These are phyloP conservation scores for Mobula birostris DNA, from an alignment of 2,113 vertebrate species.

Conservation along the genomic window DNA sequence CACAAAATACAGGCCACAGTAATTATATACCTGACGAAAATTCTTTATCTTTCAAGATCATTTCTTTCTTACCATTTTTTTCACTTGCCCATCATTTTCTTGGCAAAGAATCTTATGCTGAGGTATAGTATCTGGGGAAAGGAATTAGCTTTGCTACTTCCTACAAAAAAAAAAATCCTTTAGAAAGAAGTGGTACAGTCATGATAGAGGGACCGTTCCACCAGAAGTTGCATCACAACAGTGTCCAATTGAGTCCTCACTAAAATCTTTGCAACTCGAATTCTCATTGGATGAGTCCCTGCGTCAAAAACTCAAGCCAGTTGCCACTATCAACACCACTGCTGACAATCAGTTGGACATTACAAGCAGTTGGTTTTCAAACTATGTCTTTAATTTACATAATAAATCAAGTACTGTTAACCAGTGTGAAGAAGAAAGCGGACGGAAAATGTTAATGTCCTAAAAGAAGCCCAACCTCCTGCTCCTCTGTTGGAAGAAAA, in stretches of 20 bases:
- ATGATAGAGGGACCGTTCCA: neutral
- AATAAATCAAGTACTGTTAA: neutral
- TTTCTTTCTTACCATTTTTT: neutral
- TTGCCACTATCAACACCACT: neutral
- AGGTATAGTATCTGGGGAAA: neutral
- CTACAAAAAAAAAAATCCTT: neutral
- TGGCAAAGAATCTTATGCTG: neutral
- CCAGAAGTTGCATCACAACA: too few species aligned
- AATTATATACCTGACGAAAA: neutral
- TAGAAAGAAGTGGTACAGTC: neutral
- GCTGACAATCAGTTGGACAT: too few species aligned
- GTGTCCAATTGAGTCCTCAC: neutral
- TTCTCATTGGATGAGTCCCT: neutral
- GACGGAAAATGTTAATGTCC: too few species aligned
- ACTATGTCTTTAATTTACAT: neutral
- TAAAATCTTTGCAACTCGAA: neutral
- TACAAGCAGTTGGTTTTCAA: neutral
- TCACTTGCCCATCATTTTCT: neutral
- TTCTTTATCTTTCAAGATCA: neutral
- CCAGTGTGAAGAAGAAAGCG: neutral
- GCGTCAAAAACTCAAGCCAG: neutral
- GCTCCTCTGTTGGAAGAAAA: too few species aligned
- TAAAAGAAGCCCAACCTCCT: too few species aligned
- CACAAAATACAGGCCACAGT: too few species aligned
- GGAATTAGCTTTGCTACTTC: neutral